Evolutionary conservation across 1,140 invertebrate genomes (phyloP).

Genomic region (Neuroterus valhalla): DNA sequence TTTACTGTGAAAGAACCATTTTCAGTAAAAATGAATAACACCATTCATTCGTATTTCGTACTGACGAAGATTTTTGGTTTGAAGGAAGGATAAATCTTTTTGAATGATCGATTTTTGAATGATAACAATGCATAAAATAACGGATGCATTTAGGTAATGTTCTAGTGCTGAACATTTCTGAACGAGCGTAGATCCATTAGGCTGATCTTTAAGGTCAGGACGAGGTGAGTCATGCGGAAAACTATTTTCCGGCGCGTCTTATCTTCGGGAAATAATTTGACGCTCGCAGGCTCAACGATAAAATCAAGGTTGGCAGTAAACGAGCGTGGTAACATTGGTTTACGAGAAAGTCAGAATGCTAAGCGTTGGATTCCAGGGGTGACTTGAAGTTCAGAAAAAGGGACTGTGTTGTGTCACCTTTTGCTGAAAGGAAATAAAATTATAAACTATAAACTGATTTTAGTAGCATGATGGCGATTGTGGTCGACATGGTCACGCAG

Average conservation of each 20-base stretch:
- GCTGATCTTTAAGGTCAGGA: conserved; percentile 10
- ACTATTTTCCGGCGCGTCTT: conserved; percentile 28
- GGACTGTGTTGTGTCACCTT: background rate
- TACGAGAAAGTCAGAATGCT: conserved; percentile 4
- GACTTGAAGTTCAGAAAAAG: background rate
- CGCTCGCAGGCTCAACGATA: conserved; percentile 28
- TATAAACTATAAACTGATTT: background rate
- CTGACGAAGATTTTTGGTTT: too few species aligned
- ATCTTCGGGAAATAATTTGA: conserved; percentile 26
- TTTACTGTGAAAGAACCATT: too few species aligned
- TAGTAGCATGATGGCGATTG: background rate
- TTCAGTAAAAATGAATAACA: too few species aligned
- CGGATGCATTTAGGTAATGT: conserved; percentile 1
- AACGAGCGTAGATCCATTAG: conserved; percentile 26
- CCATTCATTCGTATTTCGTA: too few species aligned
- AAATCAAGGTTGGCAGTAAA: conserved; percentile 20
- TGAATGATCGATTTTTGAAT: too few species aligned
- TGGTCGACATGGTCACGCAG: background rate
- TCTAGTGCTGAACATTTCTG: conserved; percentile 9
- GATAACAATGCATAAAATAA: background rate
- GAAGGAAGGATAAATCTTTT: too few species aligned
- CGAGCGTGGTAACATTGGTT: conserved; percentile 27
- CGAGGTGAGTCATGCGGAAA: conserved; percentile 24
- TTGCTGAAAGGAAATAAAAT: background rate
- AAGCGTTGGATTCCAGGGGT: background rate